A percentile compares a stretch with the other conserved stretches of the same genome.
These are phyloP conservation scores for Noctua comes DNA, from an alignment of 2,888 invertebrate species.

Conservation along the genomic window DNA sequence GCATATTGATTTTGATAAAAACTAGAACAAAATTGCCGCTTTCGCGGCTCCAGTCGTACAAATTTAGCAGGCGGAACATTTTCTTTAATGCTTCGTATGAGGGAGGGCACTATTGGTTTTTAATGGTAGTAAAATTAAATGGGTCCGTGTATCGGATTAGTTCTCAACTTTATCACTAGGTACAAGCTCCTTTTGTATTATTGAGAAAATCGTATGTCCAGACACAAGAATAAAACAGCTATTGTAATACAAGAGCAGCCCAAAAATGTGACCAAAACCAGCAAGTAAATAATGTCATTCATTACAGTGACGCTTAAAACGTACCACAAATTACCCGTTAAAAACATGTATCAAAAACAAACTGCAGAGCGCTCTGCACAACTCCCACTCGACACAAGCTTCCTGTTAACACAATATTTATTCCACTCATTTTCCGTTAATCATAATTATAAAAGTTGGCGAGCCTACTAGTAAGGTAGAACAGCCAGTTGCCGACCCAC, in stretches of 20 bases:
- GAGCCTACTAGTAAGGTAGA: conserved; percentile 60
- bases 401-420: conserved; percentile 55
- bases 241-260: neutral
- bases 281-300: neutral
- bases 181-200: conserved; percentile 18
- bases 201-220: neutral
- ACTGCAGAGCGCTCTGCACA: conserved; percentile 3
- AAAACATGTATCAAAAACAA: conserved; percentile 18
- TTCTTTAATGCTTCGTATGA: conserved; percentile 39
- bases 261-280: neutral
- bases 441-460: conserved; percentile 59
- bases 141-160: conserved; percentile 16
- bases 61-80: conserved; percentile 40
- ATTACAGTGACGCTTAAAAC: conserved; percentile 1
- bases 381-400: conserved; percentile 22
- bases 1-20: conserved; percentile 60
- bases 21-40: conserved; percentile 50
- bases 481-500: conserved; percentile 61
- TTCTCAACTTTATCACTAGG: conserved; percentile 16
- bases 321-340: neutral
- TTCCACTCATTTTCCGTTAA: conserved; percentile 56
- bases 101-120: conserved; percentile 38
- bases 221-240: neutral
- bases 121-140: conserved; percentile 54
- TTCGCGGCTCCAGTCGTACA: conserved; percentile 25